Percentiles rank a stretch among this genome's conserved stretches.
These are phyloP conservation scores for Zaprionus ornatus DNA, from an alignment of 1,140 invertebrate genomes.

Conservation along the genomic window DNA sequence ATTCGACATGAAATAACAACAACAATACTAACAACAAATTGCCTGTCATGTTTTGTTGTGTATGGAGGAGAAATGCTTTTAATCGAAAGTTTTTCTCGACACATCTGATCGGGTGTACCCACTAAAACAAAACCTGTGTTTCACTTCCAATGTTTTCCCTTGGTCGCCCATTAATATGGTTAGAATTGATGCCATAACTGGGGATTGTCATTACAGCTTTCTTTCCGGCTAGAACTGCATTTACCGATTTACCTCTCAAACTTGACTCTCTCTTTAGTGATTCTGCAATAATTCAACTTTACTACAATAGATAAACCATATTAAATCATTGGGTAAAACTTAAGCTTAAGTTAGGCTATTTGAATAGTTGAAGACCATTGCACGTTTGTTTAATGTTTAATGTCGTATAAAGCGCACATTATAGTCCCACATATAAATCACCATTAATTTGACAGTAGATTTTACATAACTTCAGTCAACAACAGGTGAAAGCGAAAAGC, in stretches of 20 bases:
- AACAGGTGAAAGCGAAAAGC: slow-evolving; percentile 78
- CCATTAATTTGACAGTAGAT: slow-evolving; percentile 77
- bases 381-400: slow-evolving; percentile 25
- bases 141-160: slow-evolving; percentile 25
- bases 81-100: slow-evolving; percentile 48
- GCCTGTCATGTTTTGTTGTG: slow-evolving; percentile 41
- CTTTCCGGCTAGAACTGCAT: neutral
- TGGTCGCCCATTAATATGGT: slow-evolving; percentile 36
- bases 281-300: neutral
- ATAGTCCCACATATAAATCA: slow-evolving; percentile 71
- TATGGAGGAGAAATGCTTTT: slow-evolving; percentile 66
- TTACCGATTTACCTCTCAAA: neutral
- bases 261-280: neutral
- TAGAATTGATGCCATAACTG: neutral
- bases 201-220: slow-evolving; percentile 2
- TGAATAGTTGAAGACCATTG: neutral
- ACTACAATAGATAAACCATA: neutral
- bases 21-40: slow-evolving; percentile 50
- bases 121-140: slow-evolving; percentile 76
- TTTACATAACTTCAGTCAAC: slow-evolving; percentile 75
- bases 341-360: neutral
- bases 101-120: slow-evolving; percentile 8
- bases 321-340: neutral
- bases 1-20: slow-evolving; percentile 8
- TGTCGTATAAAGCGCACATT: slow-evolving; percentile 55